phyloP scores from a whole-genome alignment of 2,888 invertebrate genomes.

The Adineta ricciae region DNA sequence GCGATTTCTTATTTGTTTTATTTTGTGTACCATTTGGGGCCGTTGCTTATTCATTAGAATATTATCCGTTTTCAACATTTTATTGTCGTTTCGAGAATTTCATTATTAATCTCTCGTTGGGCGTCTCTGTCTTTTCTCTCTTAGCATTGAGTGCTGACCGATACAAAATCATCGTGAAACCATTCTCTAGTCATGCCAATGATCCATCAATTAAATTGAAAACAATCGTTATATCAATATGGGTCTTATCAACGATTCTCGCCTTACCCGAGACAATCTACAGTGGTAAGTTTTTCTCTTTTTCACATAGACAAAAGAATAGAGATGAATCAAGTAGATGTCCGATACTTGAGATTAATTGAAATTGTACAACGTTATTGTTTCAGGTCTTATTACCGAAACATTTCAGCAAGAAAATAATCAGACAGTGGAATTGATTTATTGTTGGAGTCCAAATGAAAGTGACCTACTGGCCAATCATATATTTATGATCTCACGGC shows the following conservation, averaged over 20 bases:
- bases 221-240: neutral
- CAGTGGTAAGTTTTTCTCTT: neutral
- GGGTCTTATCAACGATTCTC: neutral
- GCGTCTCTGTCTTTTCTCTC: constrained; percentile 81
- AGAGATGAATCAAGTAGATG: neutral
- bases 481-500: neutral
- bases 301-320: too few species aligned
- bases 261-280: neutral
- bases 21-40: constrained; percentile 72
- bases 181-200: constrained; percentile 52
- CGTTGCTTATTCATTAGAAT: constrained; percentile 72
- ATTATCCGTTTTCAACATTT: constrained; percentile 76
- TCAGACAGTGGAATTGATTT: neutral
- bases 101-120: constrained; percentile 75
- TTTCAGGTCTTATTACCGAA: neutral
- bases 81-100: constrained; percentile 70
- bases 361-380: neutral
- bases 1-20: constrained; percentile 70
- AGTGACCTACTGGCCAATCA: neutral
- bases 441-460: constrained; percentile 10
- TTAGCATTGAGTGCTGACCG: constrained; percentile 79
- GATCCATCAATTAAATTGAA: neutral
- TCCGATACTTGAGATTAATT: neutral
- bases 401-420: neutral
- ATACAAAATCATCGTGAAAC: constrained; percentile 80